Conservation (phyloP, 2,888 invertebrate species). For the Drosophila hamatofila region DNA sequence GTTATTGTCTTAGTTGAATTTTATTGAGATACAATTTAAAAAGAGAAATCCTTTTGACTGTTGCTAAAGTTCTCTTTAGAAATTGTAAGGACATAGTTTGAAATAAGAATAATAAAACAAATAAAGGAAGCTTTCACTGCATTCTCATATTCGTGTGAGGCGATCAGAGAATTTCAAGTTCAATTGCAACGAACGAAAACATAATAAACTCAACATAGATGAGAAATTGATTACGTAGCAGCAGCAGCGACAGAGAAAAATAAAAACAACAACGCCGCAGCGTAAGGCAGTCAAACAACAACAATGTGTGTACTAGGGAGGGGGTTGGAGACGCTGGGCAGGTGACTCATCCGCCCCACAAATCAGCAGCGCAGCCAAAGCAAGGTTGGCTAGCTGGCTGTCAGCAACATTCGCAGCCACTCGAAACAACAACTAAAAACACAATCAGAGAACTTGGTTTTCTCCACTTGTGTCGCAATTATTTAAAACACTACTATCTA, state of each 20-base stretch:
- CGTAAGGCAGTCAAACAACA: constrained; percentile 70
- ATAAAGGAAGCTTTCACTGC: not conserved
- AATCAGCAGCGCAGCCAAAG: constrained; percentile 41
- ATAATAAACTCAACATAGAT: constrained; percentile 47
- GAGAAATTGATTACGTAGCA: constrained; percentile 76
- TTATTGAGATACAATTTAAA: too few relatives aligned
- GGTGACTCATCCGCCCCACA: constrained; percentile 83
- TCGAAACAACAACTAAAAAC: constrained; percentile 35
- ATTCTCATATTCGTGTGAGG: constrained; percentile 9
- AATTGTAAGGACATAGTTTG: not conserved
- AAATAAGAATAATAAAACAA: not conserved
- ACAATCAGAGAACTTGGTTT: constrained; percentile 39
- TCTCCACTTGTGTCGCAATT: constrained; percentile 32
- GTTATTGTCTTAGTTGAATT: not conserved
- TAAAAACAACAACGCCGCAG: constrained; percentile 32
- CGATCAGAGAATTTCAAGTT: constrained; percentile 29
- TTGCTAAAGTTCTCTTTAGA: not conserved
- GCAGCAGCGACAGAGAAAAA: constrained; percentile 11
- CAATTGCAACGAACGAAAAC: constrained; percentile 45
- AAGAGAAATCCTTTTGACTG: not conserved
- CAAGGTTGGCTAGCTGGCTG: constrained; percentile 14
- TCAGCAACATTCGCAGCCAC: constrained; percentile 35
- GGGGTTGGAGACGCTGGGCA: constrained; percentile 63
- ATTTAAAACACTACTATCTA: constrained; percentile 19
- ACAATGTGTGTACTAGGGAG: constrained; percentile 48